A percentile compares a stretch with the other conserved stretches of the same genome.
Evolutionary conservation across 2,888 invertebrate species (phyloP).

Genomic region (Caradrina clavipalpis): DNA sequence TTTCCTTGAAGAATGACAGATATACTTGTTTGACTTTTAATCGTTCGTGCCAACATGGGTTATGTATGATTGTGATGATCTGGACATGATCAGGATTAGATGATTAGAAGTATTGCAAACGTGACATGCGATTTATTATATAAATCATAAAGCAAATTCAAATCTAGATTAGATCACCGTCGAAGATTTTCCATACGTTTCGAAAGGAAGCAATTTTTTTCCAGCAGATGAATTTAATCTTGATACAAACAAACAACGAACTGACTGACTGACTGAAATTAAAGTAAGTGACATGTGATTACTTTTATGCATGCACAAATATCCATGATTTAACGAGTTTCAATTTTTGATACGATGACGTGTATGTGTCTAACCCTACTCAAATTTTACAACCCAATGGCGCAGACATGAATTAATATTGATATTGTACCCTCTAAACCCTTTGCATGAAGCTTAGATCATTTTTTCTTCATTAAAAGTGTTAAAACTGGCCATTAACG

Average conservation of each 20-base stretch:
- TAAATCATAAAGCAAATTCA: not conserved
- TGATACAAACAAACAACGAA: conserved; percentile 3
- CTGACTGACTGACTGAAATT: no score
- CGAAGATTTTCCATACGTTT: not conserved
- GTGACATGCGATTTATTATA: conserved; percentile 16
- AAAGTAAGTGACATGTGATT: conserved; percentile 38
- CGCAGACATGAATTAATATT: conserved; percentile 65
- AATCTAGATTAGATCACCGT: not conserved
- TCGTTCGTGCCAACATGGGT: not conserved
- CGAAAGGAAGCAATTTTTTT: conserved; percentile 7
- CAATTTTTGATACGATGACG: conserved; percentile 71
- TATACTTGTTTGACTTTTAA: conserved; percentile 6
- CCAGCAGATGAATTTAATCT: conserved; percentile 14
- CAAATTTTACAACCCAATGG: conserved; percentile 75
- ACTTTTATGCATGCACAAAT: conserved; percentile 54
- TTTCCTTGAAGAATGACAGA: conserved; percentile 11
- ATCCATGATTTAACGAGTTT: conserved; percentile 64
- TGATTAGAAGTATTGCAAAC: not conserved
- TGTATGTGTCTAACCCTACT: conserved; percentile 76
- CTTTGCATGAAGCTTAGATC: conserved; percentile 32
- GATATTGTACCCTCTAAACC: conserved; percentile 54
- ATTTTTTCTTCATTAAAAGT: conserved; percentile 38
- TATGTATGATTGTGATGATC: not conserved
- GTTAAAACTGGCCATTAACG: conserved; percentile 29
- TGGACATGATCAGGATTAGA: not conserved